These are phyloP conservation scores for Polypterus senegalus DNA, from an alignment of 2,113 vertebrate species.

Conservation along the genomic window DNA sequence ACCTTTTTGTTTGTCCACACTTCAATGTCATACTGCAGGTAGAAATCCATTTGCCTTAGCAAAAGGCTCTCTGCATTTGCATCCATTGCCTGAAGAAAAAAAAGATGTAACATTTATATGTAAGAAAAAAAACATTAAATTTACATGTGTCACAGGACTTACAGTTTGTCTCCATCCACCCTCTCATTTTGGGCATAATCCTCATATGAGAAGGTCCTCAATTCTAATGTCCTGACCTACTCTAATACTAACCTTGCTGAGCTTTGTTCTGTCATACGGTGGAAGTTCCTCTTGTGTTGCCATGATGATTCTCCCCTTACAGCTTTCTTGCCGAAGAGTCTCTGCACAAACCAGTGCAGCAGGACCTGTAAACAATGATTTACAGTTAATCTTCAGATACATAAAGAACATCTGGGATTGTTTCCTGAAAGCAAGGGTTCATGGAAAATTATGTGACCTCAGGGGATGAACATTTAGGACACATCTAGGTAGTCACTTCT, in stretches of 20 bases:
- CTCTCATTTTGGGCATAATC: no score
- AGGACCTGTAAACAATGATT: conserved; percentile 44
- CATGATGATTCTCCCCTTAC: conserved; percentile 62
- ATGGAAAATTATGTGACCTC: no score
- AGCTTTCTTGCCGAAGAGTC: conserved; percentile 66
- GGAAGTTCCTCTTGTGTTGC: conserved; percentile 54
- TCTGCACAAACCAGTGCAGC: conserved; percentile 72
- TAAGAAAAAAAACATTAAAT: no score
- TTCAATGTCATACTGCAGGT: conserved; percentile 49
- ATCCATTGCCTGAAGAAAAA: conserved; percentile 49
- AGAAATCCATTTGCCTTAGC: conserved; percentile 57
- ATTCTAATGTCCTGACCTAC: no score
- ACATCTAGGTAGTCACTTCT: no score
- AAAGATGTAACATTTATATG: background rate
- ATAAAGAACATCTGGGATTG: background rate
- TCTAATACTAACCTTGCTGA: conserved; percentile 57
- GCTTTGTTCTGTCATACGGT: conserved; percentile 66
- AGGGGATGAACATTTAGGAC: background rate
- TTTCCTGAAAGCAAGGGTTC: no score
- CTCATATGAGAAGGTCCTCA: no score
- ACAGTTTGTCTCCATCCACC: no score
- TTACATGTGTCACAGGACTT: no score
- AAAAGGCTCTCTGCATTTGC: conserved; percentile 46
- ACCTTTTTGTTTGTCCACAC: conserved; percentile 65
- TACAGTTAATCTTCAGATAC: background rate